Evolutionary conservation across 2,113 vertebrate species (phyloP), one percentile per base, ranked within the genome.

Genomic region (Progne subis): DNA sequence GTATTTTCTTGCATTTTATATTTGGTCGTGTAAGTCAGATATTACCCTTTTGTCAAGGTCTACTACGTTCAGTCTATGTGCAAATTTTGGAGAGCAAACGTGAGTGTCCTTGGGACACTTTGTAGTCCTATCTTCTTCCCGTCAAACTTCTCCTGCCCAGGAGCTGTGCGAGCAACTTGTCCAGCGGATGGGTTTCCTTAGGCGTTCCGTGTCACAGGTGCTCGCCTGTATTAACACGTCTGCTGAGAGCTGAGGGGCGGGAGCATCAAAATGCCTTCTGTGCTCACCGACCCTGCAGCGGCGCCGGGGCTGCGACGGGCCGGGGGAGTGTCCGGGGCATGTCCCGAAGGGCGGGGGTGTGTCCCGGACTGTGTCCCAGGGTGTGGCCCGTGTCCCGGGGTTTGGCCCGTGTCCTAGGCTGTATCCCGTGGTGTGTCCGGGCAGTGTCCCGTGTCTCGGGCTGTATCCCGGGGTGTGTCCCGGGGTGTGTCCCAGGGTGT

Each of bases 211-310:
- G 44, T 14, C 43, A 2, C 37, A 20, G 44, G 10, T 7, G 4
- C 37, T 15, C 2, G 0, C n/a, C 72, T 24, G 15, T 2, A 4
- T 23, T 28, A 3, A 4, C 4, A 2, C 25, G 6, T 28, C 8
- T 7, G 57, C 11, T 8, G 15, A 39, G 11, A 23, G 15, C 47
- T 1, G 9, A 2, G 14, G 19, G 47, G 21, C 47, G 29, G 26
- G 12, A 28, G 59, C 34, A 8, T 8, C 53, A 1, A 21, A 32
- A 7, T 14, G 2, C 32, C 5, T 28, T 14, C 34, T 0, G 5
- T 1, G 16, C 60, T 6, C 52, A 9, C 5, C 13, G 18, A 14
- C 9, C n/a, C 47, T 17, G 47, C 31, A 2, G 2, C 0, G 53
- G 15, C 16, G 8, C 10, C 31, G 37, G 37, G n/a, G 21, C 26